Base-by-base conservation (phyloP, 2,888 invertebrate species). In the Oxyteleia sp. region DNA sequence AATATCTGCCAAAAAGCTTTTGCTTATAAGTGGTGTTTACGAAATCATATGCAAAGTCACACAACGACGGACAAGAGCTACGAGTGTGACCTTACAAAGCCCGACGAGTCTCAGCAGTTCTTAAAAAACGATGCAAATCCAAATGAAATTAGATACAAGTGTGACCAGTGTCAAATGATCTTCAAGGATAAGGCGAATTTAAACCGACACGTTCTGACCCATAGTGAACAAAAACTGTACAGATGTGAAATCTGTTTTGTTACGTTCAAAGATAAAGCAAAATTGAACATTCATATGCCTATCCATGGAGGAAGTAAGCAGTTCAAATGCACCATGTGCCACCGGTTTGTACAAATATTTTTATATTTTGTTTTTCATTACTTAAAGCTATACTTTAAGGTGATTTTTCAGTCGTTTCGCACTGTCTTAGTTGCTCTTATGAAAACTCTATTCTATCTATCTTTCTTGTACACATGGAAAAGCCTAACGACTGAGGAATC, bases 1-100 rank as follows among this genome's bases (percentile, higher is more conserved):
- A 90, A 91, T 29, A 84, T 92, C 11, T 93, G 93, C 66, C 90
- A 92, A 41, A 92, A 92, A 83, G 86, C 89, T 59, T 93, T 93
- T 35, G 88, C 92, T 10, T 91, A 91, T 69, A 92, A 92, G 53
- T 91, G 90, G 90, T 89, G 90, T 74, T 82, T 93, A 51, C 87
- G 91, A 18, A 91, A 88, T 84, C 93, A 93, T 66, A 90, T 92
- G 88, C 91, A 92, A 72, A 87, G 81, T 5, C 89, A 90, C 41
- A 32, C 61, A 0, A 15, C 68, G 16, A 35, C 74, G 1, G 84
- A 84, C 11, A 87, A 87, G 41, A 75, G 61, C 0, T 86, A 84
- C 23, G 90, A 91, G 5, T 85, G 87, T 4, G 89, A 78, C 8
- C n/a, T 68, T n/a, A 15, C 57, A 2, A 90, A 72, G 78, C 74